Percentiles rank a stretch among this genome's conserved stretches.
These are phyloP conservation scores for Epinephelus lanceolatus DNA, from an alignment of 2,113 vertebrate genomes.

Conservation along the genomic window DNA sequence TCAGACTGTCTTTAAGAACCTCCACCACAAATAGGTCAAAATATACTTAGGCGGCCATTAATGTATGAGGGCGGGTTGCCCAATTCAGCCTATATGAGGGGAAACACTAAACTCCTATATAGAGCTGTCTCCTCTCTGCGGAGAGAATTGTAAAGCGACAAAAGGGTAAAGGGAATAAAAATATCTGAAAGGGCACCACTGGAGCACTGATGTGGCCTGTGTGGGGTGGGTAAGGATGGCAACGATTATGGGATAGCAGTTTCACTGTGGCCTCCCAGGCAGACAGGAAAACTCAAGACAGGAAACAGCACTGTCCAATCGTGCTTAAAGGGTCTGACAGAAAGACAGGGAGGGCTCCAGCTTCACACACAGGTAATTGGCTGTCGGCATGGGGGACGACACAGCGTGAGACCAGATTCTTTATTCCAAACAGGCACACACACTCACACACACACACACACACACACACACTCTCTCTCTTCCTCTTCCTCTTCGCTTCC, in stretches of 20 bases:
- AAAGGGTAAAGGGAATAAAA: conserved; percentile 29
- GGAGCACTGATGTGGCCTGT: conserved; percentile 42
- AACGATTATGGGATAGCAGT: conserved; percentile 44
- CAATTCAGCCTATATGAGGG: background rate
- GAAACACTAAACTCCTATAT: conserved; percentile 15
- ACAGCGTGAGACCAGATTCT: conserved; percentile 64
- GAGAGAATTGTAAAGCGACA: conserved; percentile 30
- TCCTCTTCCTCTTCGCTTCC: conserved; percentile 48
- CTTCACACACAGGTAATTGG: conserved; percentile 80
- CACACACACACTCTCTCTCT: background rate
- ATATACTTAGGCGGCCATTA: conserved; percentile 22
- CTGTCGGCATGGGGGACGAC: conserved; percentile 64
- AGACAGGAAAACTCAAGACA: conserved; percentile 38
- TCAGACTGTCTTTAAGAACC: conserved; percentile 15
- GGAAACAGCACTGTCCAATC: conserved; percentile 67
- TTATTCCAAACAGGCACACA: conserved; percentile 51
- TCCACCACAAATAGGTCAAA: conserved; percentile 26
- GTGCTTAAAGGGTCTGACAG: conserved; percentile 51
- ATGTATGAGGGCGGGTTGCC: conserved; percentile 13
- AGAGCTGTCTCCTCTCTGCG: conserved; percentile 11
- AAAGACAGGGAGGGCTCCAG: conserved; percentile 50
- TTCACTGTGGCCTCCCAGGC: conserved; percentile 28
- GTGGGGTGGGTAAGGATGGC: conserved; percentile 39
- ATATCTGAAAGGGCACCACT: conserved; percentile 32
- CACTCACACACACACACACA: background rate